Evolutionary conservation across 1,140 invertebrate species (phyloP), one percentile per base, ranked within the genome.

Genomic region (Drosophila sp.): DNA sequence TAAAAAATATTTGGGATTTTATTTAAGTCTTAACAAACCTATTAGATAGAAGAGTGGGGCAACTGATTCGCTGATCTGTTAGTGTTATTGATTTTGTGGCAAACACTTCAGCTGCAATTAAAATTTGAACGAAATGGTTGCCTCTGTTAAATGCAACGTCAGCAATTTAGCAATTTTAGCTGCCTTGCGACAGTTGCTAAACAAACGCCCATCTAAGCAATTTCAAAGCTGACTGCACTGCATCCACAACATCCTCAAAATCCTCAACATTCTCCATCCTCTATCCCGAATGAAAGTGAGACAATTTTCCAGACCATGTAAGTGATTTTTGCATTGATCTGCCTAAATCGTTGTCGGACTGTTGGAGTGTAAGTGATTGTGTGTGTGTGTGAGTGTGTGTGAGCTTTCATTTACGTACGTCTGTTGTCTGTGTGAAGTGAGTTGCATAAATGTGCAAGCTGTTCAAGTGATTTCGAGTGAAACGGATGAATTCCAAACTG

Each of bases 291-390:
- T 51, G 62, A 27, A 46, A 57, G 38, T 29, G 76, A 11, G 32
- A 38, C 43, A 38, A 59, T 32, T 32, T 62, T 76, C 56, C 41
- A 53, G 77, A 46, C 57, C 48, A 67, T 54, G 51, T 57, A 82
- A 81, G 70, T 64, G 79, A 81, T 74, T 81, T 81, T 82, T 74
- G 79, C 70, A 82, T 72, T 78, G 74, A 81, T 81, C 79, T 61
- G 76, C 45, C 76, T 64, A 78, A 83, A 82, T 72, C 36, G 54
- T 57, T 59, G 40, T 61, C 48, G 11, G 54, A 21, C 43, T 57
- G 8, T 25, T 25, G 2, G 45, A 11, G 38, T 45, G n/a, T 21
- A 21, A n/a, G n/a, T n/a, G 9, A 54, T 57, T 6, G 11, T 18
- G 16, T 66, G 40, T 9, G 21, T 36, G 43, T 21, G 11, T 36